These are phyloP conservation scores for Thalassoma bifasciatum DNA, from an alignment of 2,113 vertebrate genomes.

Conservation along the genomic window DNA sequence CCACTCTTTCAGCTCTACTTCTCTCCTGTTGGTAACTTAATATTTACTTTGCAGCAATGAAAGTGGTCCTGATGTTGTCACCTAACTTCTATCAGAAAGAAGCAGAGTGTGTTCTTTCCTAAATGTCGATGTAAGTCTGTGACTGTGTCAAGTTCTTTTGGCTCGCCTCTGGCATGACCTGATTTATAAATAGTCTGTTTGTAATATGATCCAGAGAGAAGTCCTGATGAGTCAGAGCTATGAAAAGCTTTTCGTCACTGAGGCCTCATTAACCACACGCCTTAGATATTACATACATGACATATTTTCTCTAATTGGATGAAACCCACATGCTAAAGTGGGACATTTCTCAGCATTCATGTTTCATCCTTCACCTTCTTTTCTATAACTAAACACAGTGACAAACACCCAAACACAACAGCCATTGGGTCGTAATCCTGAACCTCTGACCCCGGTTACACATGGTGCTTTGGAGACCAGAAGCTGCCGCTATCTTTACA, in stretches of 20 bases:
- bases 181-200: slow-evolving; percentile 64
- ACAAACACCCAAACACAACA: slow-evolving; percentile 17
- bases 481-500: slow-evolving; percentile 61
- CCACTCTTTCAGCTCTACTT: background rate
- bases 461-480: slow-evolving; percentile 8
- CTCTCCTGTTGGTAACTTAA: background rate
- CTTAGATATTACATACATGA: background rate
- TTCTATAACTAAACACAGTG: background rate
- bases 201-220: slow-evolving; percentile 53
- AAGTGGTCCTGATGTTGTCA: background rate
- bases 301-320: background rate
- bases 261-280: slow-evolving; percentile 13
- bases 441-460: slow-evolving; percentile 46
- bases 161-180: slow-evolving; percentile 32
- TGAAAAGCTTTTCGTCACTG: slow-evolving; percentile 26
- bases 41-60: background rate
- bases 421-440: slow-evolving; percentile 9
- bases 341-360: background rate
- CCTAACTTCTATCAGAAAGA: background rate
- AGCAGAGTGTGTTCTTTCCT: background rate
- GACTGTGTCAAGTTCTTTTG: slow-evolving; percentile 20
- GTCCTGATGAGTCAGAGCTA: slow-evolving; percentile 12
- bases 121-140: slow-evolving; percentile 16
- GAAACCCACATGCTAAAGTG: background rate
- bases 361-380: background rate